Evolutionary conservation across 1,140 invertebrate species (phyloP).

Genomic region (Akabosia matsudoensis): DNA sequence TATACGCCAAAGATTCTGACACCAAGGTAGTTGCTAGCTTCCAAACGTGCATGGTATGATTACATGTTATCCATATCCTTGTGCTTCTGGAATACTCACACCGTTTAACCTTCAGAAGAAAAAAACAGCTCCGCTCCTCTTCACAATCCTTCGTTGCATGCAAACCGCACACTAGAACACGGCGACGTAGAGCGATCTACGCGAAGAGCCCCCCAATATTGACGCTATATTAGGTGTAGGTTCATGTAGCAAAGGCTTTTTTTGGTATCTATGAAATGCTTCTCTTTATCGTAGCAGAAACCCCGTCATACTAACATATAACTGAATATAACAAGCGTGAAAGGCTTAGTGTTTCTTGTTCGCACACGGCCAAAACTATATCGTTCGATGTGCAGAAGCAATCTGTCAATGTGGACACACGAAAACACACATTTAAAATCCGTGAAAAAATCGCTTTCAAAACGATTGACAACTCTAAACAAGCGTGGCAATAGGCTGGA

Average conservation of each 20-base stretch:
- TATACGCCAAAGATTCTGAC: not conserved
- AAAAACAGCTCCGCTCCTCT: not conserved
- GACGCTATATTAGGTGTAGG: not conserved
- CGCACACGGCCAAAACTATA: not conserved
- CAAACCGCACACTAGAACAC: not conserved
- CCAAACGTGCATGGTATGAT: not conserved
- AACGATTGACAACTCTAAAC: constrained; percentile 7
- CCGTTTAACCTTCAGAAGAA: constrained; percentile 11
- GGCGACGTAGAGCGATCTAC: not conserved
- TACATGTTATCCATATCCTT: not conserved
- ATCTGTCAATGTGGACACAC: constrained; percentile 13
- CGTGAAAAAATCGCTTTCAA: not conserved
- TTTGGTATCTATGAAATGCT: not conserved
- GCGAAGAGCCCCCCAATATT: not conserved
- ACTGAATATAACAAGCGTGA: not conserved
- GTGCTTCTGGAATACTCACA: not conserved
- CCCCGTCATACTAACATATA: not conserved
- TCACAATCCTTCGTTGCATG: not conserved
- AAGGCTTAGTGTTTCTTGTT: not conserved
- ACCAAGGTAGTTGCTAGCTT: not conserved
- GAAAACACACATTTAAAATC: not conserved
- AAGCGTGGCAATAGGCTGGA: not conserved
- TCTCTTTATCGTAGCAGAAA: not conserved
- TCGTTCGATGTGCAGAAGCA: not conserved
- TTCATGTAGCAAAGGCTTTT: not conserved